Conservation (phyloP, 2,888 invertebrate genomes). For the Biston stratarius region DNA sequence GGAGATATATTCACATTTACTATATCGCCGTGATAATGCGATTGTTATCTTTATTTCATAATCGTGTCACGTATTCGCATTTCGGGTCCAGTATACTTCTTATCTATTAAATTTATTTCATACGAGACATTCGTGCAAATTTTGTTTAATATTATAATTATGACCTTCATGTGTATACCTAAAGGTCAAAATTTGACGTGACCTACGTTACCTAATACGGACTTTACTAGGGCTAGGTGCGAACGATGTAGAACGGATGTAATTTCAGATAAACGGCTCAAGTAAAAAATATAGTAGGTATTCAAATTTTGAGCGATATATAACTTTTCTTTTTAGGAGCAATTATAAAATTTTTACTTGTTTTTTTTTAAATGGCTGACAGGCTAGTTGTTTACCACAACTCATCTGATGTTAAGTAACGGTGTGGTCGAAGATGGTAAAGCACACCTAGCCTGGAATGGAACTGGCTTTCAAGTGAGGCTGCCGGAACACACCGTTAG, state of each 20-base stretch:
- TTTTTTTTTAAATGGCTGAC: no score
- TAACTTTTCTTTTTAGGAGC: not conserved
- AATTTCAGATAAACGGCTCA: slow-evolving; percentile 1
- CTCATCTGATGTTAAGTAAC: no score
- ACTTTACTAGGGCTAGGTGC: slow-evolving; percentile 3
- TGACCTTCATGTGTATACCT: slow-evolving; percentile 2
- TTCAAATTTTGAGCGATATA: not conserved
- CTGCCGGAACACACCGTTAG: no score
- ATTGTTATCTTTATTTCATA: slow-evolving; percentile 5
- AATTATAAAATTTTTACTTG: no score
- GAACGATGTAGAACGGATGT: slow-evolving; percentile 1
- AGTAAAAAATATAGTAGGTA: not conserved
- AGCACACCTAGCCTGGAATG: no score
- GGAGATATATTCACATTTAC: not conserved
- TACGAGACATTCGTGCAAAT: slow-evolving; percentile 4
- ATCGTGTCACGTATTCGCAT: slow-evolving; percentile 9
- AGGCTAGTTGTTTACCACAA: no score
- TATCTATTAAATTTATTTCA: slow-evolving; percentile 8
- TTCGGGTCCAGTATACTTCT: slow-evolving; percentile 1
- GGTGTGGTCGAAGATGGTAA: no score
- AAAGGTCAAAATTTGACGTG: no score
- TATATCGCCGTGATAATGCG: slow-evolving; percentile 3
- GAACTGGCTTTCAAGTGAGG: no score
- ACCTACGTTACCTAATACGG: not conserved
- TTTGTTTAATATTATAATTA: not conserved